phyloP scores from a whole-genome alignment of 1,140 invertebrate genomes.

The Sarcophaga peregrina region DNA sequence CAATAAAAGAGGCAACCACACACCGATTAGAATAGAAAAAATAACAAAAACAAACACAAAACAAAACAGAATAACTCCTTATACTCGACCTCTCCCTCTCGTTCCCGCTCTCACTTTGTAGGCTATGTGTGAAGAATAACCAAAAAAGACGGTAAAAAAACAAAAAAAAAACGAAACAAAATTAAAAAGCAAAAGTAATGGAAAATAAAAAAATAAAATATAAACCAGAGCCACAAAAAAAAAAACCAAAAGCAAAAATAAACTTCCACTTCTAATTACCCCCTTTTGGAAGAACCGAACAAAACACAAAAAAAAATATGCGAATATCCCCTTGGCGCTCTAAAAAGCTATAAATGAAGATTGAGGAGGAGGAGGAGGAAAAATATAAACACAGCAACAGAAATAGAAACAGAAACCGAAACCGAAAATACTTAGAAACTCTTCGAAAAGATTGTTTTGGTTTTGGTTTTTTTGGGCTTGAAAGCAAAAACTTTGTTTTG shows the following conservation, averaged over 20 bases:
- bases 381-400: not conserved
- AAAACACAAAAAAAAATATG: no score
- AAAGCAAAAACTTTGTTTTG: not conserved
- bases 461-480: not conserved
- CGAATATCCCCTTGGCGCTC: not conserved
- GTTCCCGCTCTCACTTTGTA: no score
- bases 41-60: no score
- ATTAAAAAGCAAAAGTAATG: not conserved
- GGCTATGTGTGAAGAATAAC: no score
- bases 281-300: not conserved
- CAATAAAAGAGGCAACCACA: no score
- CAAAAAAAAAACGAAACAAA: no score
- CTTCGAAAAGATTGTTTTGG: not conserved
- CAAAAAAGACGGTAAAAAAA: no score
- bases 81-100: no score
- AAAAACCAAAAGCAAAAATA: not conserved
- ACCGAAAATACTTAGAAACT: not conserved
- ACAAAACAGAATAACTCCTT: no score
- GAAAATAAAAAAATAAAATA: not conserved
- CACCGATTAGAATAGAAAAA: no score
- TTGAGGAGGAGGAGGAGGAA: not conserved
- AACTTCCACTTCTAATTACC: conserved; percentile 9
- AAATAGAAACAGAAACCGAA: no score
- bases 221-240: not conserved
- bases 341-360: not conserved